Conservation (phyloP, 2,113 vertebrate genomes). For the Narcine bancroftii region DNA sequence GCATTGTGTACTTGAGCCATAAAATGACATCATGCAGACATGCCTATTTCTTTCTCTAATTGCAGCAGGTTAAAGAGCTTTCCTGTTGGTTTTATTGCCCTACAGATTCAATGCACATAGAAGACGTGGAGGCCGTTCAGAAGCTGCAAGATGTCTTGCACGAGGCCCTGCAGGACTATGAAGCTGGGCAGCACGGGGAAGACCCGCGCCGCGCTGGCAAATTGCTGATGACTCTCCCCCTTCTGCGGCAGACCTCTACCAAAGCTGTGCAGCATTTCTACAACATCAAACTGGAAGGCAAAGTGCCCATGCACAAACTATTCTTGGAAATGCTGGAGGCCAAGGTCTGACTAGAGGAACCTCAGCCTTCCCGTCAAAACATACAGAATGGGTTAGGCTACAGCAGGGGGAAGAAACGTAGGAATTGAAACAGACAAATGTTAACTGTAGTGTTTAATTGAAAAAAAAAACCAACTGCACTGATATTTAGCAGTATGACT, state of each 20-base stretch:
- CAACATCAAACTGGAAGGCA: conserved; percentile 99
- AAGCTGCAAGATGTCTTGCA: conserved; percentile 97
- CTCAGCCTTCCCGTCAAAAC: conserved; percentile 54
- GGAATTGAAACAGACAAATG: conserved; percentile 42
- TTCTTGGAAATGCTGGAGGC: conserved; percentile 99
- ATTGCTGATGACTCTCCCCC: conserved; percentile 93
- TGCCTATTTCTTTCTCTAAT: neutral
- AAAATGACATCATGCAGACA: neutral
- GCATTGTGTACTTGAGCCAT: neutral
- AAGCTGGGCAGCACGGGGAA: conserved; percentile 87
- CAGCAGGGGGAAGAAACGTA: conserved; percentile 42
- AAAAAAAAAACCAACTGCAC: conserved; percentile 71
- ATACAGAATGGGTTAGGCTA: conserved; percentile 48
- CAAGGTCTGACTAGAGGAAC: conserved; percentile 83
- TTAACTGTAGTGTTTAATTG: conserved; percentile 60
- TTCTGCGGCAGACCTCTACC: conserved; percentile 94
- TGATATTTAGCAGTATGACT: conserved; percentile 69
- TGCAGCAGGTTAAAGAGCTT: neutral
- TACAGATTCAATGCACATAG: conserved; percentile 98
- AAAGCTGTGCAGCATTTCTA: conserved; percentile 99
- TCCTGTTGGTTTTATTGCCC: conserved; percentile 39
- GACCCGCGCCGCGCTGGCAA: conserved; percentile 92
- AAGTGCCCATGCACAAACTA: conserved; percentile 99
- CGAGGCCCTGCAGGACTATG: conserved; percentile 96
- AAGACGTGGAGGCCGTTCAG: conserved; percentile 94